Evolutionary conservation across 2,113 vertebrate species (phyloP), one percentile per base, ranked within the genome.

Genomic region (Passer montanus): DNA sequence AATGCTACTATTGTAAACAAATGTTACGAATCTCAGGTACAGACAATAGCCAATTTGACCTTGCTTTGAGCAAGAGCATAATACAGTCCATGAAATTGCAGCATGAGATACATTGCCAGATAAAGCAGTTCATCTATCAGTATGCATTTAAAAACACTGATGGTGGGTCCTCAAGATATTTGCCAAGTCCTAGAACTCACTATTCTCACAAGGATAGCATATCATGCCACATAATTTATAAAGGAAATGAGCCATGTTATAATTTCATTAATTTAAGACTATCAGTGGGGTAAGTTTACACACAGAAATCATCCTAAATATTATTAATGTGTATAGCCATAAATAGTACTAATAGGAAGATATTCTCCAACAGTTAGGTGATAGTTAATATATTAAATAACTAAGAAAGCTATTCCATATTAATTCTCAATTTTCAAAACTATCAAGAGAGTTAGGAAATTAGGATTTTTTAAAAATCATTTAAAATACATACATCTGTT

Each of bases 351-450:
- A 94, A 90, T 82, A 17, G 84, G 67, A 91, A 91, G 17, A 16
- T 80, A 56, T 82, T 95, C 56, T 90, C 47, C 15, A 70, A 69
- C 27, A 74, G 33, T 79, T 90, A 89, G 90, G 86, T 76, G 68
- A 68, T 79, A 93, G 58, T 90, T 93, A 93, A 59, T 41, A 82
- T 69, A 82, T 87, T 87, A 77, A 81, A 87, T 84, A 76, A 73
- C 23, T 69, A 58, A 41, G 55, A 50, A 93, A 62, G 13, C 75
- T 89, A 69, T 31, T 78, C 58, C 76, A 44, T 91, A 84, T 63
- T 92, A 85, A 89, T 82, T 80, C 52, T 76, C 87, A 93, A 94
- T 92, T 90, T 92, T 52, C 8, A 82, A 93, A 94, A 76, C 43
- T 89, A 52, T 93, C 73, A 83, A 78, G 92, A 93, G 76, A 93